Percentiles rank a stretch among this genome's conserved stretches.
phyloP scores from a whole-genome alignment of 2,113 vertebrate species.

The Pseudopipra pipra region DNA sequence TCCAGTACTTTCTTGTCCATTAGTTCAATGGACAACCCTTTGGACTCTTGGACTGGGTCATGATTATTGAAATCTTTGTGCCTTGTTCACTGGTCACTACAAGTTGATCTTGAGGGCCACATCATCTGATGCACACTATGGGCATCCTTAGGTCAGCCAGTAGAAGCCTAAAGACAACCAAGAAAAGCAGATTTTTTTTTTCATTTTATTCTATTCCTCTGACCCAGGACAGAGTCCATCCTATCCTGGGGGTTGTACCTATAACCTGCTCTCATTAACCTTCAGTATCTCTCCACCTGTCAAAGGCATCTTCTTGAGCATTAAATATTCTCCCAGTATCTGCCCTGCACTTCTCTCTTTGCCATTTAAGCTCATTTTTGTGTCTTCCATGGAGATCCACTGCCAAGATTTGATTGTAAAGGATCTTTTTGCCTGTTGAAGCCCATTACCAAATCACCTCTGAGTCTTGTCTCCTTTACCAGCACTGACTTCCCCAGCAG shows the following conservation, averaged over 20 bases:
- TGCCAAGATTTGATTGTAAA: background rate
- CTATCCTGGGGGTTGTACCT: background rate
- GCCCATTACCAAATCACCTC: background rate
- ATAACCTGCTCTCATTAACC: background rate
- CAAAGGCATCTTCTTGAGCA: background rate
- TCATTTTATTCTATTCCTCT: background rate
- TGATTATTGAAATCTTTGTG: background rate
- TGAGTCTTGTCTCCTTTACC: background rate
- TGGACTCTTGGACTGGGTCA: background rate
- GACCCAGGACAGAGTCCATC: background rate
- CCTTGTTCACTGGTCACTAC: background rate
- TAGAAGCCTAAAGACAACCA: background rate
- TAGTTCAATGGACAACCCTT: background rate
- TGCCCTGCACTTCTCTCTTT: background rate
- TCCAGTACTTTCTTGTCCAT: background rate
- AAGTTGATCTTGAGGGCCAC: background rate
- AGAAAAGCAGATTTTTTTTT: background rate
- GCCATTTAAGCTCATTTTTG: background rate
- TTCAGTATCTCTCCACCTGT: background rate
- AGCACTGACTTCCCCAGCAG: background rate
- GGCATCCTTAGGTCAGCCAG: background rate
- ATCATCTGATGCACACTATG: background rate
- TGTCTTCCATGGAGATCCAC: background rate
- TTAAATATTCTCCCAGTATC: background rate
- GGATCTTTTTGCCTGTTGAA: background rate